Percentiles rank a stretch among this genome's conserved stretches.
These are phyloP conservation scores for Neoitamus cyanurus DNA, from an alignment of 2,888 invertebrate genomes.

Conservation along the genomic window DNA sequence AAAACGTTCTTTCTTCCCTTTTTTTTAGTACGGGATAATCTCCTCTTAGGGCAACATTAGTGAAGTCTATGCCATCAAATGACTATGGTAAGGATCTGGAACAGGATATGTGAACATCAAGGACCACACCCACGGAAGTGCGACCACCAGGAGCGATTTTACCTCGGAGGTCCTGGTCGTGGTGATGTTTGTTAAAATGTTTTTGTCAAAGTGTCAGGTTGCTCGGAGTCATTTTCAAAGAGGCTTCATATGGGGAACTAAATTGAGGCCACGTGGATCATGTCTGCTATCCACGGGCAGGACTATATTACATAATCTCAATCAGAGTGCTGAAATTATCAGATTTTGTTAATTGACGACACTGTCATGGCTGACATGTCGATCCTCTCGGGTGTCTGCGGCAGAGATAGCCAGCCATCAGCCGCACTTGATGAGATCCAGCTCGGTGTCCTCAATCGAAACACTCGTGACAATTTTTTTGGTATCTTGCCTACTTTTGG, in stretches of 20 bases:
- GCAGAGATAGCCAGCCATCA: too few relatives aligned
- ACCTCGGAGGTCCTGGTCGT: conserved; percentile 45
- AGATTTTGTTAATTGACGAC: too few relatives aligned
- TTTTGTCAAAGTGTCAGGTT: conserved; percentile 51
- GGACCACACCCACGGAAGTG: conserved; percentile 37
- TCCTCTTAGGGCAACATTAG: neutral
- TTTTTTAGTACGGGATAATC: neutral
- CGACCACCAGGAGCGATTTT: conserved; percentile 47
- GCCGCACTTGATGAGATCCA: too few relatives aligned
- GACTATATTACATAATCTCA: neutral
- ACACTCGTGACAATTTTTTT: too few relatives aligned
- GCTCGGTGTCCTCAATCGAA: too few relatives aligned
- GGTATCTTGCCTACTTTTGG: too few relatives aligned
- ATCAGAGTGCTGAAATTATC: neutral
- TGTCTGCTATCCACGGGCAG: neutral
- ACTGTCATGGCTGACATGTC: too few relatives aligned
- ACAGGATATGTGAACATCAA: conserved; percentile 21
- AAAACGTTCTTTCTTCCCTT: conserved; percentile 45
- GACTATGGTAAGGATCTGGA: neutral
- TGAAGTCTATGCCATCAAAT: neutral
- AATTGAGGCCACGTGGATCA: neutral
- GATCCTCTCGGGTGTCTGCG: too few relatives aligned
- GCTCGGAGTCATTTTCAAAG: conserved; percentile 42
- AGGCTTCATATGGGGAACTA: neutral
- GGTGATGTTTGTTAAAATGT: conserved; percentile 49